Evolutionary conservation across 2,888 invertebrate species (phyloP), one percentile per base, ranked within the genome.

Genomic region (Drosophila recens): DNA sequence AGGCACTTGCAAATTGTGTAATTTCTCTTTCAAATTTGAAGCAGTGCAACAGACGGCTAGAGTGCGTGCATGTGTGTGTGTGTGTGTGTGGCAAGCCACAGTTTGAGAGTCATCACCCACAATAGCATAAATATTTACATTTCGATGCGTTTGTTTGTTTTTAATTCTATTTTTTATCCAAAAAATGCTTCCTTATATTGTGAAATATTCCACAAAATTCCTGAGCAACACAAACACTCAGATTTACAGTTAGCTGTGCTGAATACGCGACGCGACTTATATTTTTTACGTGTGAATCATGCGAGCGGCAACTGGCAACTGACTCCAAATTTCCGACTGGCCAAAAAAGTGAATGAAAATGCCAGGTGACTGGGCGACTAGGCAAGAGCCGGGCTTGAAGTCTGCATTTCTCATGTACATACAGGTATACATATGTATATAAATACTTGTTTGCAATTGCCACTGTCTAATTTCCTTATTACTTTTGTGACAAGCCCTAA

Each of bases 181-280:
- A 59, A 77, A 67, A 52, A 33, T 42, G 30, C 53, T 65, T 65
- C 42, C 61, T 53, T 58, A 67, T 76, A 54, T 65, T 53, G 40
- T 33, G 8, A 9, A 67, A 53, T 51, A 51, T 51, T 40, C 46
- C 58, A 58, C 43, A 52, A 66, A 57, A 53, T 67, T 68, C 65
- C 56, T 63, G 23, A 42, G 51, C 83, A 67, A 45, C 62, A 70
- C 68, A 68, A 68, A 42, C 42, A 48, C 48, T 64, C 38, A 36
- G 48, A 33, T 79, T 56, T 67, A 75, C 79, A 42, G 78, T 85
- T 87, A 71, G 36, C 20, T 80, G 72, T 69, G 70, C 73, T 70
- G 67, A 82, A 84, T 87, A 77, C 87, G 84, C 84, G 84, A 69
- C 64, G 75, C 79, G 63, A 58, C 49, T 69, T 48, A 69, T 66